Conservation (phyloP, 2,113 vertebrate species). For the Harpagus bidentatus region DNA sequence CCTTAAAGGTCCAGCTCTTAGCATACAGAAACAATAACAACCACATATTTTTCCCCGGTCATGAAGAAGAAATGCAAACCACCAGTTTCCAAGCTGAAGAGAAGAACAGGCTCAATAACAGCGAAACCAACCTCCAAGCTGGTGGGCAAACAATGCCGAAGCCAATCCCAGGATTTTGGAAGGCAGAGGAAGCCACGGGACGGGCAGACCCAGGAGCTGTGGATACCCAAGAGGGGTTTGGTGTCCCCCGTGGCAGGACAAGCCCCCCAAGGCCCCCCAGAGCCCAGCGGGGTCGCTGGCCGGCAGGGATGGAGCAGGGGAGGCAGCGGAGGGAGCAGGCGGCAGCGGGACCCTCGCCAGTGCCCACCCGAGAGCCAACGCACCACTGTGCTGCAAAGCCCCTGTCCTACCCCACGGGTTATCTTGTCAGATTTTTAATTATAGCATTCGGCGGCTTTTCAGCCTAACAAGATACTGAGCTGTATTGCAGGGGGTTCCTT, state of each 20-base stretch:
- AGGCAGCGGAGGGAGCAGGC: background rate
- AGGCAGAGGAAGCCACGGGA: background rate
- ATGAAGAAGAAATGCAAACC: background rate
- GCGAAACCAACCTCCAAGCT: background rate
- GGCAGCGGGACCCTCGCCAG: background rate
- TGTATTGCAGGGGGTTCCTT: background rate
- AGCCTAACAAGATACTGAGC: background rate
- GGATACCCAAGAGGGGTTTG: background rate
- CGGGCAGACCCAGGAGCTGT: background rate
- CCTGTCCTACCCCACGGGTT: background rate
- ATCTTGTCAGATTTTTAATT: background rate
- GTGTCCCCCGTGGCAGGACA: background rate
- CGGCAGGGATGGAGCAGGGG: background rate
- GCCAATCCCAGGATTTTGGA: background rate
- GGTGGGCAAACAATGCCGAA: background rate
- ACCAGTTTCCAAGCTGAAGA: background rate
- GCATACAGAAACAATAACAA: background rate
- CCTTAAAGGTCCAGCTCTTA: background rate
- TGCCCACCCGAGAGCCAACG: background rate
- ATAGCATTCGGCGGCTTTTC: background rate
- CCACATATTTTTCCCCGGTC: background rate
- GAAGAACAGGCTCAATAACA: background rate
- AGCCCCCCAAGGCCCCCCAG: background rate
- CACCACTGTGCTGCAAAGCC: background rate
- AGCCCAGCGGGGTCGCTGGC: background rate